Base-by-base conservation (phyloP, 2,888 invertebrate genomes). In the Trichopoda pennipes region DNA sequence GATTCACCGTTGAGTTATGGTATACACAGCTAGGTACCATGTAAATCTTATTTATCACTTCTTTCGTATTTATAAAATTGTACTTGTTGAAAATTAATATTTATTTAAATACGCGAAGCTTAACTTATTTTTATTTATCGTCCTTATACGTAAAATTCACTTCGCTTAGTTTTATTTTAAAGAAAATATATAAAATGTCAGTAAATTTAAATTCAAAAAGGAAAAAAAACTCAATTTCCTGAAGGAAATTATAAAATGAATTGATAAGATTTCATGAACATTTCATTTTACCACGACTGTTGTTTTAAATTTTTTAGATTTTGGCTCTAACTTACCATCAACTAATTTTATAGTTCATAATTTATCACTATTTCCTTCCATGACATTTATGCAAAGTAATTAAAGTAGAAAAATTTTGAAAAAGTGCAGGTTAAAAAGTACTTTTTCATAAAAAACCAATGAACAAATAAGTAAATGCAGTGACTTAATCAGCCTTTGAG, bases 301-400 rank as follows among this genome's bases (percentile, higher is more conserved):
- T 56, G 28, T 60, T 64, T 42, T 64, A 14, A 47, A 49, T 66
- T 38, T 17, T 68, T 61, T 60, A 61, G 3, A 7, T 12, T 79
- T 60, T 64, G 23, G 19, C 49, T 6, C 17, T 56, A 70, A 70
- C 70, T 70, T 77, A 10, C 55, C 32, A 58, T 16, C 19, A 61
- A 3, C 21, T 8, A 51, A 42, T 58, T 64, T 66, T 61, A 23
- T 23, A 72, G 55, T 61, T 55, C 61, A 79, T 73, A 73, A 79
- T 73, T 68, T 60, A 73, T 60, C 38, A 61, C 61, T 68, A 68
- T 55, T 68, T 72, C 44, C 72, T 53, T 51, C 3, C 47, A 44
- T 17, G 47, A 17, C n/a, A 23, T 14, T 10, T 44, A 32, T 28
- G 17, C 16, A 44, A 23, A 23, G 1, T n/a, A n/a, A 23, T 23